phyloP scores from a whole-genome alignment of 2,797 vertebrate species.

The Agapornis canus region DNA sequence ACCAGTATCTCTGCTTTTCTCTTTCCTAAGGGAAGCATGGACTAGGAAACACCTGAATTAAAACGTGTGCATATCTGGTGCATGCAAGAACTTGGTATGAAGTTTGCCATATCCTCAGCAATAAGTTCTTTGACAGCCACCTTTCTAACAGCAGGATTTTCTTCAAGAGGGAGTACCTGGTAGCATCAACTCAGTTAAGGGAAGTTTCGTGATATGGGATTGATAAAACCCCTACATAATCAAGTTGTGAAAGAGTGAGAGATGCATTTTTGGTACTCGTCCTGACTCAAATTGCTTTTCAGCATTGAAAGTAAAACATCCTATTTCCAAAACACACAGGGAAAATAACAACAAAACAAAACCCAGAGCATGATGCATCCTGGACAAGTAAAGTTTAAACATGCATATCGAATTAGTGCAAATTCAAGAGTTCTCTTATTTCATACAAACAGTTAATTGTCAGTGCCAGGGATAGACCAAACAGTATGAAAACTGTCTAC shows the following conservation, averaged over 20 bases:
- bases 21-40: background rate
- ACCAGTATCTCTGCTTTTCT: background rate
- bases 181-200: background rate
- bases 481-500: slow-evolving; percentile 52
- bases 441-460: slow-evolving; percentile 69
- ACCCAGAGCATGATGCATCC: slow-evolving; percentile 16
- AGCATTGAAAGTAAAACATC: slow-evolving; percentile 19
- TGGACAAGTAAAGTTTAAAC: slow-evolving; percentile 58
- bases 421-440: slow-evolving; percentile 64
- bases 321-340: slow-evolving; percentile 31
- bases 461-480: slow-evolving; percentile 48
- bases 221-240: slow-evolving; percentile 13
- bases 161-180: background rate
- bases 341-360: background rate
- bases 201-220: background rate
- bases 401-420: background rate
- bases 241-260: slow-evolving; percentile 32
- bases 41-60: background rate
- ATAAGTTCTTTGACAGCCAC: slow-evolving; percentile 5
- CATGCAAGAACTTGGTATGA: background rate
- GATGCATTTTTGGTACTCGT: background rate
- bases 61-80: background rate
- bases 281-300: slow-evolving; percentile 63
- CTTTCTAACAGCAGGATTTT: background rate
- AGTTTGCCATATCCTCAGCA: background rate